Conservation (phyloP, 2,888 invertebrate genomes). For the Toxonevra muliebris region DNA sequence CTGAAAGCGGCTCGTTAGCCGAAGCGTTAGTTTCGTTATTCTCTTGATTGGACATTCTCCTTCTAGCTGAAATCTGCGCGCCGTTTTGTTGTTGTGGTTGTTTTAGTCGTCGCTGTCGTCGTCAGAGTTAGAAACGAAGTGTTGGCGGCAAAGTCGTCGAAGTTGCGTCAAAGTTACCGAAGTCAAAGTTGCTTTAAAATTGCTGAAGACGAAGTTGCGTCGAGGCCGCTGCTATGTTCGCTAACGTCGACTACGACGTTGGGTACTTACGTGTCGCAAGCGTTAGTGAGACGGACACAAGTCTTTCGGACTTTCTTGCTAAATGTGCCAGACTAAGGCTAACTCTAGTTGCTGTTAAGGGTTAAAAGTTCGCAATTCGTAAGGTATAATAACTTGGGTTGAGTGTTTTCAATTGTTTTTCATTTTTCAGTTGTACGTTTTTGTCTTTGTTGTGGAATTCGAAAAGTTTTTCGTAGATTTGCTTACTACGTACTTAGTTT, state of each 20-base stretch:
- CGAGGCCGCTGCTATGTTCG: not conserved
- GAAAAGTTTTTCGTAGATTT: no score
- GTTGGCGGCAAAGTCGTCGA: not conserved
- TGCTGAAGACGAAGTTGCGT: not conserved
- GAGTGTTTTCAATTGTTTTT: no score
- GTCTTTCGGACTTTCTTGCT: not conserved
- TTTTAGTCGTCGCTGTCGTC: not conserved
- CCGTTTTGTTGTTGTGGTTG: conserved; percentile 3
- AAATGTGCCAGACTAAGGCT: no score
- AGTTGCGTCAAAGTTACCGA: not conserved
- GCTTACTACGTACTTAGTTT: no score
- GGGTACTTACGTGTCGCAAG: not conserved
- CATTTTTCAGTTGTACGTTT: no score
- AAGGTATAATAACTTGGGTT: no score
- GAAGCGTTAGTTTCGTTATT: conserved; percentile 8
- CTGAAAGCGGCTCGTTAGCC: not conserved
- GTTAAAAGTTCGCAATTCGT: no score
- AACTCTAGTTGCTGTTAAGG: no score
- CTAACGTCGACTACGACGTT: not conserved
- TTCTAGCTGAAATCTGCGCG: not conserved
- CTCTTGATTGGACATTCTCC: not conserved
- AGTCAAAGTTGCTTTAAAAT: not conserved
- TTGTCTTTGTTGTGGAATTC: no score
- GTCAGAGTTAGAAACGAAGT: not conserved
- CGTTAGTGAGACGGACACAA: not conserved